Base-by-base conservation (phyloP, 2,888 invertebrate species). In the Drosophila nr. medialis region DNA sequence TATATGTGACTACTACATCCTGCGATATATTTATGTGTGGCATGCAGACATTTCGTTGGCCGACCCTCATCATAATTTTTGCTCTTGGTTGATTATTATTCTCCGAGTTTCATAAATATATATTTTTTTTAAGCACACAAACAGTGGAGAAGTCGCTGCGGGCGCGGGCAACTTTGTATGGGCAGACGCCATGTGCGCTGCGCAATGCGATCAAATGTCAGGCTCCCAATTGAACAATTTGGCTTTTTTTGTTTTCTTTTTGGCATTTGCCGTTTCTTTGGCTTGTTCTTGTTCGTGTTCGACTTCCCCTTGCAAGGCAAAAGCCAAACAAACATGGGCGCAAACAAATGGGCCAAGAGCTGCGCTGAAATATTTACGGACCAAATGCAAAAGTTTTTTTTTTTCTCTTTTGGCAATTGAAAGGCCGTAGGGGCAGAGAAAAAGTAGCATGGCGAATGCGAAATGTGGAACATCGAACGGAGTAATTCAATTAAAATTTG, bases 141-240 rank as follows among this genome's bases (percentile, higher is more conserved):
- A 64, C 61, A 64, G 63, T 64, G 50, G 42, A 72, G 63, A 53
- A 50, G 51, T 40, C 51, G 53, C 50, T 34, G 13, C 51, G 45
- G 42, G 15, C 30, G 61, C 62, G 42, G 68, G 59, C 73, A 81
- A 81, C 72, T 76, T 84, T 86, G 87, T 89, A 69, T 79, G 72
- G 72, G 68, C 71, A 64, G 80, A 80, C 68, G 72, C 42, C 59
- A 68, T 75, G 65, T 75, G 63, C 45, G 64, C 55, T 63, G 53
- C 54, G 64, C 71, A 64, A 75, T 64, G 77, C 77, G 82, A 89
- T 87, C 82, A 75, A 84, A 89, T 87, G 80, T 84, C 89, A 89
- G 70, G 82, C 71, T 63, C 24, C 45, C 79, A 74, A 62, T 69
- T 69, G 51, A 64, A 62, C 58, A 73, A 68, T 61, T 45, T 45